Evolutionary conservation across 2,797 vertebrate genomes (phyloP), one percentile per base, ranked within the genome.

Genomic region (Arnoldichthys spilopterus): DNA sequence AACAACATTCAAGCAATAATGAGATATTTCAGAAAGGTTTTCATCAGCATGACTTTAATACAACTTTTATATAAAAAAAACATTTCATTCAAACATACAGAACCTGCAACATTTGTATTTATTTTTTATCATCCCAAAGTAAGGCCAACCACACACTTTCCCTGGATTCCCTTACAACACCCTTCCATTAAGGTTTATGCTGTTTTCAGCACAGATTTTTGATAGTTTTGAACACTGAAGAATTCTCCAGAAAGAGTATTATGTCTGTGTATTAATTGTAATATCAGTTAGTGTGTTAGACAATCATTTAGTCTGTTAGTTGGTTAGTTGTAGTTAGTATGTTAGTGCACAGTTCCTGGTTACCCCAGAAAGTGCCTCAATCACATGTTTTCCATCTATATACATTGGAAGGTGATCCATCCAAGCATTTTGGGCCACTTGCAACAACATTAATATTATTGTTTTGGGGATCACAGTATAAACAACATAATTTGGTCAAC

Each of bases 291-390:
- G 20, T 71, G 28, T 32, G 30, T 56, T 54, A 69, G 45, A 51
- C 20, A 51, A 18, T 16, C 16, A 34, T 70, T 26, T 16, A 49
- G 43, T 24, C 30, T 69, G 69, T 71, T 71, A 71, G 69, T 54
- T 16, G 51, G 69, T 71, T 71, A 71, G 69, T 71, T 34, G n/a
- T 34, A 37, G 51, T 71, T 71, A 71, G 69, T 70, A 53, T 34
- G 40, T 53, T 51, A 70, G 47, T 53, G 30, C 12, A 53, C 9
- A 18, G 26, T 49, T 54, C 47, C 28, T 54, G 67, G 67, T 30
- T 70, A 22, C 0, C 28, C n/a, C 63, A 37, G 49, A 22, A 32
- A 54, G 37, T 9, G 51, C 69, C 69, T 71, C 11, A 45, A 24
- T 43, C 34, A 28, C 24, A 1, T 34, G 9, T 56, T 30, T 53